Percentiles rank a stretch among this genome's conserved stretches.
These are phyloP conservation scores for Hippoglossus hippoglossus DNA, from an alignment of 2,797 vertebrate genomes.

Conservation along the genomic window DNA sequence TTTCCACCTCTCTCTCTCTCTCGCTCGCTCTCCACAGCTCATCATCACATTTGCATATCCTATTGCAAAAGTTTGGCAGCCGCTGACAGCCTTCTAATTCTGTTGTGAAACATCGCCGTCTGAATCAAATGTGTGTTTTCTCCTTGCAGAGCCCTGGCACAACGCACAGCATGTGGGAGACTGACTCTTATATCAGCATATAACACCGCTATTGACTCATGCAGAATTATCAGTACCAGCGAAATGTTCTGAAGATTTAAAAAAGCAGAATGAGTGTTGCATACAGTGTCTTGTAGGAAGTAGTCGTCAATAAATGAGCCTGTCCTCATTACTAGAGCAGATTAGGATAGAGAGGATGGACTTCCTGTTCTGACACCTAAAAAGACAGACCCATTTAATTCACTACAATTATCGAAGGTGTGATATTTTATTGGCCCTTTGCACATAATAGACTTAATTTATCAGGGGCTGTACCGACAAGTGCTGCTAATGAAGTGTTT, in stretches of 20 bases:
- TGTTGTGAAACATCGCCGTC: slow-evolving; percentile 61
- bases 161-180: slow-evolving; percentile 57
- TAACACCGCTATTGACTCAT: slow-evolving; percentile 60
- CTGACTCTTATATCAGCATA: slow-evolving; percentile 63
- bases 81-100: slow-evolving; percentile 57
- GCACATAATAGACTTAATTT: too few relatives aligned
- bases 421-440: slow-evolving; percentile 6
- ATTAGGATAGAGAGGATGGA: slow-evolving; percentile 27
- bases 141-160: slow-evolving; percentile 38
- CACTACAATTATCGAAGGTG: slow-evolving; percentile 12
- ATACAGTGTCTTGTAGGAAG: slow-evolving; percentile 7
- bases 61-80: slow-evolving; percentile 58
- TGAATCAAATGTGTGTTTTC: slow-evolving; percentile 57
- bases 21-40: slow-evolving; percentile 40
- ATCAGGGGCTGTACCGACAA: too few relatives aligned
- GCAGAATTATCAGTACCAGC: slow-evolving; percentile 50
- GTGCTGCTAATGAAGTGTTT: not conserved
- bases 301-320: slow-evolving; percentile 32
- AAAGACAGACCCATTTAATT: slow-evolving; percentile 12
- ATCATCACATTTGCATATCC: slow-evolving; percentile 61
- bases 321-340: slow-evolving; percentile 38
- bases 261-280: slow-evolving; percentile 36
- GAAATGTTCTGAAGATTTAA: slow-evolving; percentile 33
- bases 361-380: slow-evolving; percentile 31
- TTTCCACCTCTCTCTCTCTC: slow-evolving; percentile 46